These are phyloP conservation scores for Lagothrix lagotricha DNA, from an alignment of 2,797 vertebrate species.

Conservation along the genomic window DNA sequence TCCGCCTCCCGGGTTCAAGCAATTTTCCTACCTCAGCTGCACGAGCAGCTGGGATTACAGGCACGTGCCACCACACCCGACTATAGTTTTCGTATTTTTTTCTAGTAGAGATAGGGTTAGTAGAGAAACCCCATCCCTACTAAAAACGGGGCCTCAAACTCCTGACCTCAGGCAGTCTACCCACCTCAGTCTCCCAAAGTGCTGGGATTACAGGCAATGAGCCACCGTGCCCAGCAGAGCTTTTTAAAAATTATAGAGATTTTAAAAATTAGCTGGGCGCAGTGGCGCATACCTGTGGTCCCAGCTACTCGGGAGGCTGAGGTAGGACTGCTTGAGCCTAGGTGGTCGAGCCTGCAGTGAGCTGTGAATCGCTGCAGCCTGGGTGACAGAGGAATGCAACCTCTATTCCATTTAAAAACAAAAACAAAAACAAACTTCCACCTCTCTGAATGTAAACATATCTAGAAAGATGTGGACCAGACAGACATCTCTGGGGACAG, in stretches of 20 bases:
- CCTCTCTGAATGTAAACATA: neutral
- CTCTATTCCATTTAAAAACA: neutral
- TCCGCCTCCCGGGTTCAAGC: neutral
- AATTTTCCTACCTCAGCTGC: neutral
- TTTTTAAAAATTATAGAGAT: neutral
- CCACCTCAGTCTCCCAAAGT: neutral
- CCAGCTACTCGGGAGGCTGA: neutral
- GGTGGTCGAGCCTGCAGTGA: neutral
- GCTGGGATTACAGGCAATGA: neutral
- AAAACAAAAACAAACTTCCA: neutral
- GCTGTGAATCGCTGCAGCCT: neutral
- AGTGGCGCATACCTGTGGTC: neutral
- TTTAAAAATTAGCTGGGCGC: neutral
- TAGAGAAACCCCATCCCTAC: no score
- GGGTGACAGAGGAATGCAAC: neutral
- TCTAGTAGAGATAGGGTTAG: neutral
- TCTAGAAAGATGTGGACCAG: rapidly evolving
- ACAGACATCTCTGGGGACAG: neutral
- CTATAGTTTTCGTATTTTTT: neutral
- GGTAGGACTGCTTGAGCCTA: neutral
- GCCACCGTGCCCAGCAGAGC: neutral
- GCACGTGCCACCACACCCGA: no score
- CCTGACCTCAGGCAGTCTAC: neutral
- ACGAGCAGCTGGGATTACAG: neutral
- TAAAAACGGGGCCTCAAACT: neutral